These are phyloP conservation scores for Schizopygopsis pylzovi DNA, from an alignment of 2,797 vertebrate species.

Conservation along the genomic window DNA sequence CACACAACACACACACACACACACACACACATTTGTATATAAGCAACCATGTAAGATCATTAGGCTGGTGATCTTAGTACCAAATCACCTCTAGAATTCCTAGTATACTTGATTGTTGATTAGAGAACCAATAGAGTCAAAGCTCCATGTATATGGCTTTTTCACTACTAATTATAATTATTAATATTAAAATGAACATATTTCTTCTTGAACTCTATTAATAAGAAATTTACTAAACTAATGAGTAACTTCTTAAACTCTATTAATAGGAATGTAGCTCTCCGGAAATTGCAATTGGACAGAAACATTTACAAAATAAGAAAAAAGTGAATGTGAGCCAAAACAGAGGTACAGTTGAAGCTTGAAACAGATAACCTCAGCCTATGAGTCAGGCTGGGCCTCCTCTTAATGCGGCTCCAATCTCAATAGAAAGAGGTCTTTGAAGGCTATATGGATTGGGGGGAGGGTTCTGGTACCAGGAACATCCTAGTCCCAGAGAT, in stretches of 20 bases:
- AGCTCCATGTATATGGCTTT: background rate
- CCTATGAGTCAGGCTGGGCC: constrained; percentile 11
- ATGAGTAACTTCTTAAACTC: background rate
- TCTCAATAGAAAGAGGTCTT: constrained; percentile 40
- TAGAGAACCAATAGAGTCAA: too few species aligned
- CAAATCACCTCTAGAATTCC: constrained; percentile 6
- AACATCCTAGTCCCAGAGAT: constrained; percentile 77
- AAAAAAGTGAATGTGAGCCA: background rate
- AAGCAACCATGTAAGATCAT: constrained; percentile 23
- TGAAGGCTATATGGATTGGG: constrained; percentile 39
- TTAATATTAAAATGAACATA: background rate
- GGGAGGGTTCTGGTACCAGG: constrained; percentile 74
- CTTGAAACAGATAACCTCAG: constrained; percentile 37
- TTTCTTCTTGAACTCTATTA: background rate
- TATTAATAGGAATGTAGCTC: background rate
- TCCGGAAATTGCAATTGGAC: background rate
- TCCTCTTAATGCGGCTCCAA: constrained; percentile 41
- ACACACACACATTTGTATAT: background rate
- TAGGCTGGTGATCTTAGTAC: background rate
- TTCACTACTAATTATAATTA: background rate
- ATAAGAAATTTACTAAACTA: background rate
- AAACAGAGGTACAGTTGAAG: constrained; percentile 21
- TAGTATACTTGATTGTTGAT: constrained; percentile 14
- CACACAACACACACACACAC: too few species aligned
- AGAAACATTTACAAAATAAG: background rate